Evolutionary conservation across 2,113 vertebrate genomes (phyloP).

Genomic region (Hippocampus mohnikei): DNA sequence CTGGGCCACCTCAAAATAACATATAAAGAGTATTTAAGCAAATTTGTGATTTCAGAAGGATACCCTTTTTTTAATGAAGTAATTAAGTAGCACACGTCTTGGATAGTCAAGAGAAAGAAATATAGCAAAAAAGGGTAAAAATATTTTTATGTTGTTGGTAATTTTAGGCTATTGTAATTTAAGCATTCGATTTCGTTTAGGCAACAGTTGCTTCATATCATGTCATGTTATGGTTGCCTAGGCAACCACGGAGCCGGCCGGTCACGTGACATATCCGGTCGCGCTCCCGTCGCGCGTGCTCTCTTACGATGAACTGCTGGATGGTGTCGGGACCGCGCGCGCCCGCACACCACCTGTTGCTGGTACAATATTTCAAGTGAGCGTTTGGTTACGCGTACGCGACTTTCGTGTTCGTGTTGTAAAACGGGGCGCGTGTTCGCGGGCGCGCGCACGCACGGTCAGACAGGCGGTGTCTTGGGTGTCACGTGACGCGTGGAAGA

Average conservation of each 20-base stretch:
- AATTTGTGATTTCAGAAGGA: too few relatives aligned
- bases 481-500: conserved; percentile 48
- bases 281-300: conserved; percentile 39
- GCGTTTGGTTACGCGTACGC: not conserved
- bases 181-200: not conserved
- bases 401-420: not conserved
- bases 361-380: too few relatives aligned
- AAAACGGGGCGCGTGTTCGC: not conserved
- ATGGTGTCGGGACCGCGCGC: conserved; percentile 41
- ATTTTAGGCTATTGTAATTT: too few relatives aligned
- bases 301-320: conserved; percentile 40
- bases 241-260: not conserved
- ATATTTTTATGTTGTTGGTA: too few relatives aligned
- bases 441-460: conserved; percentile 3
- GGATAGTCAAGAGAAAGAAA: too few relatives aligned
- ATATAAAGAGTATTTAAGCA: too few relatives aligned
- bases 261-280: conserved; percentile 63
- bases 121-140: too few relatives aligned
- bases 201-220: conserved; percentile 48
- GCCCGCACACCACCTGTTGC: not conserved
- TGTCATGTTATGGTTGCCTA: conserved; percentile 10
- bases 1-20: too few relatives aligned
- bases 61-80: too few relatives aligned
- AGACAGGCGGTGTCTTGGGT: conserved; percentile 49
- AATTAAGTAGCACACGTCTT: too few relatives aligned